Evolutionary conservation across 2,888 invertebrate species (phyloP).

Genomic region (Stomorhina lunata): DNA sequence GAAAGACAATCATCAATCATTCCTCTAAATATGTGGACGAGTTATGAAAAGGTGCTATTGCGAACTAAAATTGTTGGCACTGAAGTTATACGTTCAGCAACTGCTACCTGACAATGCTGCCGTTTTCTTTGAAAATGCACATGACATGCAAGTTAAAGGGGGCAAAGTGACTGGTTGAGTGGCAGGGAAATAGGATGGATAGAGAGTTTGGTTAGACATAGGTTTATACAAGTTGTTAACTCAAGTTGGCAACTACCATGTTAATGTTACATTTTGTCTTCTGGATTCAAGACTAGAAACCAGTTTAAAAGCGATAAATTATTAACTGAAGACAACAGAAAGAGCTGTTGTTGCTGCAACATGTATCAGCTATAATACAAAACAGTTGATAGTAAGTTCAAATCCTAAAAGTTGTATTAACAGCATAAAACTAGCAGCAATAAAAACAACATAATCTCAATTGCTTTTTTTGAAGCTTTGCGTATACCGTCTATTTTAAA

Average conservation of each 20-base stretch:
- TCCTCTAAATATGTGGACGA: slow-evolving; percentile 13
- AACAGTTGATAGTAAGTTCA: not conserved
- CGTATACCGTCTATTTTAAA: not conserved
- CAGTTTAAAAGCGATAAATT: slow-evolving; percentile 58
- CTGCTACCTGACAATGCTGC: slow-evolving; percentile 25
- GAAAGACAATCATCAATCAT: slow-evolving; percentile 58
- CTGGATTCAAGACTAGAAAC: slow-evolving; percentile 28
- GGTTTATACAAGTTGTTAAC: not conserved
- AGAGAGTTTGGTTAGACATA: not conserved
- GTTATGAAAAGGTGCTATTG: slow-evolving; percentile 29
- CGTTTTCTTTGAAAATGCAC: not conserved
- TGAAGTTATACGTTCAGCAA: slow-evolving; percentile 11
- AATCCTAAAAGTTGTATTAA: slow-evolving; percentile 34
- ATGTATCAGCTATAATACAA: not conserved
- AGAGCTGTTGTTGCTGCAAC: no score
- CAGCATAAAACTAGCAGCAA: not conserved
- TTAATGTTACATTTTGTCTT: slow-evolving; percentile 38
- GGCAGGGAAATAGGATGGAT: not conserved
- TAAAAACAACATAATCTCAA: slow-evolving; percentile 27
- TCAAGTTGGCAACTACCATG: slow-evolving; percentile 31
- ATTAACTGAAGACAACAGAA: slow-evolving; percentile 31
- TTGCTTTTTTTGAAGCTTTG: not conserved
- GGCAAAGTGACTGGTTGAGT: not conserved
- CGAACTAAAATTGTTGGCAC: not conserved
- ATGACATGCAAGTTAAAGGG: not conserved